Base-by-base conservation (phyloP, 1,140 invertebrate species). In the Eumeta japonica region DNA sequence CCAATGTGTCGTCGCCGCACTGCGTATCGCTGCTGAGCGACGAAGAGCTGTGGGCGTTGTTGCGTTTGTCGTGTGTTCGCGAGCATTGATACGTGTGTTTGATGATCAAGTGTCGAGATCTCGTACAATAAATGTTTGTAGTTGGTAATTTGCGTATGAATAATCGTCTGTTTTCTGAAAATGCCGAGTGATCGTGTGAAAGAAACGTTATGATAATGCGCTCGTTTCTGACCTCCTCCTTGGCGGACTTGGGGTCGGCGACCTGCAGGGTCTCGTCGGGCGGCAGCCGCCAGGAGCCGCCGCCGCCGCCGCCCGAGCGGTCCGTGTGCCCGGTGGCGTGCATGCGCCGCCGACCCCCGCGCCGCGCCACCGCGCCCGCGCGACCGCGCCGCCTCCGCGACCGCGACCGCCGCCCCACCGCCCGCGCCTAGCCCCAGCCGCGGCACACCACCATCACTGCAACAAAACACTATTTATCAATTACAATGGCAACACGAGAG, bases 251-350 rank as follows among this genome's bases (percentile, higher is more conserved):
- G 50, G 86, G 84, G 79, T 89, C 88, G 73, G 84, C 86, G 62
- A 91, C 88, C 75, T 91, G 88, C 50, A 91, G 81, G 48, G 89
- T 90, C 79, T 91, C 88, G 77, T 91, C 88, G 50, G 88, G 88
- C 66, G 88, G 88, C 66, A 90, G 78, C 70, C 88, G 85, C 88
- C 88, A 90, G 57, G 87, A 89, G 58, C 75, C 75, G 58, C 75
- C 75, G 45, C 77, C 74, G 58, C 77, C 78, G 55, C 76, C 77
- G 59, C 70, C 76, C 61, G 72, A 74, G 64, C 86, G 84, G 79
- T 90, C 88, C 68, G 88, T 77, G 75, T 85, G 83, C 59, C 85
- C 83, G 82, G 86, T 87, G 78, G 86, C 84, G 81, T 90, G 88
- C 88, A 90, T 90, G 67, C 67, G 67, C 60, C 58, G 58, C 57